Percentiles rank a stretch among this genome's conserved stretches.
Evolutionary conservation across 2,113 vertebrate genomes (phyloP).

Genomic region (Nibea coibor): DNA sequence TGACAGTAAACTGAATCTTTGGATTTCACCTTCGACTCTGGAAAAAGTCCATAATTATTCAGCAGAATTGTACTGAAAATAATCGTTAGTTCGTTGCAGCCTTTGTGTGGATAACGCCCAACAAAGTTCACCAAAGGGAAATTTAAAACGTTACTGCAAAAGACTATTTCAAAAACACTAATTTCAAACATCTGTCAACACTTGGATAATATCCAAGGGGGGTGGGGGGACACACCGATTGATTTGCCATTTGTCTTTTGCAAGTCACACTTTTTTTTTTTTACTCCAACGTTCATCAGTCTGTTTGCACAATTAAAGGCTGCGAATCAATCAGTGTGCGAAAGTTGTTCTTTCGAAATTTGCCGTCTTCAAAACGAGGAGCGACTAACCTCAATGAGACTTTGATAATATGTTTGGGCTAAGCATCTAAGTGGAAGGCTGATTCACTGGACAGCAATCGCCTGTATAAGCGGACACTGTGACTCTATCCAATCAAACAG

Average conservation of each 20-base stretch:
- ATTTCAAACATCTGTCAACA: background rate
- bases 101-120: background rate
- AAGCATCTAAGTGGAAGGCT: background rate
- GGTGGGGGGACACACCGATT: background rate
- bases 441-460: background rate
- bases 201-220: background rate
- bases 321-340: slow-evolving; percentile 1
- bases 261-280: background rate
- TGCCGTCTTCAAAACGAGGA: background rate
- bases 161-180: background rate
- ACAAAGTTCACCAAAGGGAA: background rate
- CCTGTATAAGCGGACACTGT: background rate
- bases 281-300: background rate
- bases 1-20: background rate
- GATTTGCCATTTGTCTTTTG: background rate
- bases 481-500: background rate
- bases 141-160: background rate
- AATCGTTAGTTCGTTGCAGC: background rate
- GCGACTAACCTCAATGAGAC: background rate
- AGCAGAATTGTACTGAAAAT: background rate
- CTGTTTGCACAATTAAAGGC: slow-evolving; percentile 17
- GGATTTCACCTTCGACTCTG: background rate
- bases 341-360: background rate
- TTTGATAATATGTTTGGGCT: background rate
- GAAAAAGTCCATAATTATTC: background rate